phyloP scores from a whole-genome alignment of 2,888 invertebrate species.

The Poecilus cupreus region DNA sequence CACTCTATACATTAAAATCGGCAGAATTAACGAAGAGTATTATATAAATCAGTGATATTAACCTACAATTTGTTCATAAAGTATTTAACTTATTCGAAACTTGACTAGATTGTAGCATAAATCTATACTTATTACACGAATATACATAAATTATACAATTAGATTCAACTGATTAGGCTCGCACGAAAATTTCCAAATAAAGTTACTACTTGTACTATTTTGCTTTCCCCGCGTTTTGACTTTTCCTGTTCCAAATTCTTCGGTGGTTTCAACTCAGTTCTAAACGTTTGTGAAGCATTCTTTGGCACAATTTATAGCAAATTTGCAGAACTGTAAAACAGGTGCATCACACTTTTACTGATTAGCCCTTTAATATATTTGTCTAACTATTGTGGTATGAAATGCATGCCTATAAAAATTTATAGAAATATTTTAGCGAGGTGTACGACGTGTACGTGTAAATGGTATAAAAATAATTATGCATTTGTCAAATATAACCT shows the following conservation, averaged over 20 bases:
- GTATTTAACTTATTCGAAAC: conserved; percentile 36
- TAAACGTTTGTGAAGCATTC: conserved; percentile 37
- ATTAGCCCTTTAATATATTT: background rate
- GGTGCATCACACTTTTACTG: background rate
- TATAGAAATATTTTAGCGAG: conserved; percentile 41
- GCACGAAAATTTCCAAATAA: background rate
- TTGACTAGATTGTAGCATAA: conserved; percentile 51
- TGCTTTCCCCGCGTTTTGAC: background rate
- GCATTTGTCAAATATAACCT: conserved; percentile 1
- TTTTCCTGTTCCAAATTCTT: background rate
- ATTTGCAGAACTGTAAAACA: background rate
- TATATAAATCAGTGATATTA: background rate
- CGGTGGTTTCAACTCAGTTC: conserved; percentile 36
- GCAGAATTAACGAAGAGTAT: conserved; percentile 12
- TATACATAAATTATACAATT: conserved; percentile 47
- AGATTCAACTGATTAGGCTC: conserved; percentile 39
- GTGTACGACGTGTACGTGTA: conserved; percentile 51
- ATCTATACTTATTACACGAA: conserved; percentile 46
- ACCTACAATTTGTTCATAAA: conserved; percentile 39
- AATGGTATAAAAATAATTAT: conserved; percentile 57
- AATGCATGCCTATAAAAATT: conserved; percentile 13
- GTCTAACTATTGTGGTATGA: conserved; percentile 13
- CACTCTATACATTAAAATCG: conserved; percentile 39
- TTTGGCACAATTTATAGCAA: conserved; percentile 53
- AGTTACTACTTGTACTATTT: conserved; percentile 41